Evolutionary conservation across 2,888 invertebrate genomes (phyloP).

Genomic region (Microctonus hyperodae): DNA sequence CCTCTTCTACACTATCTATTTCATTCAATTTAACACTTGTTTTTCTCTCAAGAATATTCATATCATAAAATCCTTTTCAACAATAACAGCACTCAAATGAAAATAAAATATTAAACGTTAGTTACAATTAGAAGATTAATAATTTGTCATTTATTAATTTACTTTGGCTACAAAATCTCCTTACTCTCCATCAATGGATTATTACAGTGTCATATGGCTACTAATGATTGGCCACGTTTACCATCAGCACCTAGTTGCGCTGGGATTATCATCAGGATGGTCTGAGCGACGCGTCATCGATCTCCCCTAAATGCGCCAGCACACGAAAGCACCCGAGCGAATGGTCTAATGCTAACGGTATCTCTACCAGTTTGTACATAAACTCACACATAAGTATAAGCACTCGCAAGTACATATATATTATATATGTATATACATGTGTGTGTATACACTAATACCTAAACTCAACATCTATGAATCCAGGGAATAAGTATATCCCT

Average conservation of each 20-base stretch:
- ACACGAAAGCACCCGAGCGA: conserved; percentile 16
- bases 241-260: conserved; percentile 15
- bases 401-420: not conserved
- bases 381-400: not conserved
- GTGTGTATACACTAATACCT: not conserved
- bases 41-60: too few species aligned
- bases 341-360: conserved; percentile 6
- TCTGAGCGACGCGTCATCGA: conserved; percentile 23
- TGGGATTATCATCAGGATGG: conserved; percentile 21
- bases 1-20: not conserved
- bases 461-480: not conserved
- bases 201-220: conserved; percentile 6
- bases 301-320: conserved; percentile 22
- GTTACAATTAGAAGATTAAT: too few species aligned
- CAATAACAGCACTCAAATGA: too few species aligned
- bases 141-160: not conserved
- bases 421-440: not conserved
- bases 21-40: not conserved
- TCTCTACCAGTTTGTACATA: not conserved
- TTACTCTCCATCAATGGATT: conserved; percentile 3
- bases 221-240: conserved; percentile 22
- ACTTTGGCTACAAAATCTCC: not conserved
- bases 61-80: too few species aligned
- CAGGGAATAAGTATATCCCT: conserved; percentile 23
- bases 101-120: too few species aligned